A percentile compares a stretch with the other conserved stretches of the same genome.
These are phyloP conservation scores for Erynnis tages DNA, from an alignment of 2,888 invertebrate species.

Conservation along the genomic window DNA sequence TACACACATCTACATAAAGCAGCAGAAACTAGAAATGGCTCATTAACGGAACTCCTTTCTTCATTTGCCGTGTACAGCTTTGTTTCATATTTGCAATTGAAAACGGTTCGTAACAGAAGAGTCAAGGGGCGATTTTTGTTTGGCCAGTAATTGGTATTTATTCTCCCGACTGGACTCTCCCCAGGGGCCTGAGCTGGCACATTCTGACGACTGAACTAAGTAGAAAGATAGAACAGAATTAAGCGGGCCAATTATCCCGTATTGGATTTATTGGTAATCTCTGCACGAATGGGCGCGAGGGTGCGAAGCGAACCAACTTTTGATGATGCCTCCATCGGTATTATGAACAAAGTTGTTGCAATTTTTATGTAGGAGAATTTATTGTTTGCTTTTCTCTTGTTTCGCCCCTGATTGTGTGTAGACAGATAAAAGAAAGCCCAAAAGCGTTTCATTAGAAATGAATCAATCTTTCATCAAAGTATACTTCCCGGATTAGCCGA, in stretches of 20 bases:
- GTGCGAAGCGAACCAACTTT: constrained; percentile 79
- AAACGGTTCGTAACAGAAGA: constrained; percentile 53
- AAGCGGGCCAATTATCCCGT: constrained; percentile 82
- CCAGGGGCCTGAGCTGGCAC: constrained; percentile 78
- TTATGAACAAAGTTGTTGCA: constrained; percentile 81
- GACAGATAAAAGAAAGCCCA: constrained; percentile 69
- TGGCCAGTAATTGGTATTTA: constrained; percentile 59
- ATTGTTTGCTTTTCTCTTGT: constrained; percentile 72
- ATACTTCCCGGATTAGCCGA: constrained; percentile 48
- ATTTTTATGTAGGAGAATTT: constrained; percentile 79
- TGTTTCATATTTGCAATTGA: constrained; percentile 43
- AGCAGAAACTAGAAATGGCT: constrained; percentile 52
- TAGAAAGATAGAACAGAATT: constrained; percentile 82
- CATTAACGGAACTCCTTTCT: constrained; percentile 66
- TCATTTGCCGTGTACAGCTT: constrained; percentile 49
- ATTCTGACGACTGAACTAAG: constrained; percentile 82
- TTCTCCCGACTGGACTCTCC: constrained; percentile 72
- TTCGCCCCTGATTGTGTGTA: constrained; percentile 66
- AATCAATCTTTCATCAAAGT: constrained; percentile 65
- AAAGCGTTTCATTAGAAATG: constrained; percentile 66
- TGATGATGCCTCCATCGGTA: constrained; percentile 79
- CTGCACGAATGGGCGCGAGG: constrained; percentile 81
- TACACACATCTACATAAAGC: constrained; percentile 42
- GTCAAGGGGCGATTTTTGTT: constrained; percentile 60
- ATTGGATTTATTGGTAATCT: constrained; percentile 83